Evolutionary conservation across 2,113 vertebrate species (phyloP).

Genomic region (Isurus oxyrinchus): DNA sequence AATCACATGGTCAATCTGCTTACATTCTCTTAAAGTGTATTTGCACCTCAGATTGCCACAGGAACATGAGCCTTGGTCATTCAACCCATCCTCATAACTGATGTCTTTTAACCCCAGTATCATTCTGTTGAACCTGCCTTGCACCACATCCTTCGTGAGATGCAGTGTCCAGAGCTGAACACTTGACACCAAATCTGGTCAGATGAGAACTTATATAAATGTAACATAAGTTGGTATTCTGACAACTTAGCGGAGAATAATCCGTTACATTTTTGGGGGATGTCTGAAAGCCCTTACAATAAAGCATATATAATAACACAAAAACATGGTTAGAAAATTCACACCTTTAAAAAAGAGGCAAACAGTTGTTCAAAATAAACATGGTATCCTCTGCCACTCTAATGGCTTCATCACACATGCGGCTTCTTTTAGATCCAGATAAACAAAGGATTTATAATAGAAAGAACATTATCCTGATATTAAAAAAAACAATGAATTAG

Average conservation of each 20-base stretch:
- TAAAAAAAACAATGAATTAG: too few species aligned
- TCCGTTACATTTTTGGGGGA: background rate
- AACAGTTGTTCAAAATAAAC: background rate
- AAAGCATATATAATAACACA: background rate
- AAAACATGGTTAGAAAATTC: background rate
- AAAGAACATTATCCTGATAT: background rate
- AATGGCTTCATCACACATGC: background rate
- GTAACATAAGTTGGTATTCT: background rate
- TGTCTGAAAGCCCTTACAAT: background rate
- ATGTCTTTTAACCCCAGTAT: background rate
- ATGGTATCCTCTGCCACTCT: background rate
- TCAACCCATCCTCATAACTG: background rate
- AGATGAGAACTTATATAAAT: background rate
- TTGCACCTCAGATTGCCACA: too few species aligned
- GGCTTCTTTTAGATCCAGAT: background rate
- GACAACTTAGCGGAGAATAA: background rate
- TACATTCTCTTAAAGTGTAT: too few species aligned
- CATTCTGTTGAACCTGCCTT: background rate
- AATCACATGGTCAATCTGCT: too few species aligned
- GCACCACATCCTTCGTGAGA: background rate
- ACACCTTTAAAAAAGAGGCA: background rate
- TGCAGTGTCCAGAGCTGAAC: background rate
- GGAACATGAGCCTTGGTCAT: background rate
- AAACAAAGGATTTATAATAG: too few species aligned
- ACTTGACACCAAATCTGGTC: background rate